Percentiles rank a stretch among this genome's conserved stretches.
Evolutionary conservation across 1,140 invertebrate genomes (phyloP).

Genomic region (Geopemphigus sp.): DNA sequence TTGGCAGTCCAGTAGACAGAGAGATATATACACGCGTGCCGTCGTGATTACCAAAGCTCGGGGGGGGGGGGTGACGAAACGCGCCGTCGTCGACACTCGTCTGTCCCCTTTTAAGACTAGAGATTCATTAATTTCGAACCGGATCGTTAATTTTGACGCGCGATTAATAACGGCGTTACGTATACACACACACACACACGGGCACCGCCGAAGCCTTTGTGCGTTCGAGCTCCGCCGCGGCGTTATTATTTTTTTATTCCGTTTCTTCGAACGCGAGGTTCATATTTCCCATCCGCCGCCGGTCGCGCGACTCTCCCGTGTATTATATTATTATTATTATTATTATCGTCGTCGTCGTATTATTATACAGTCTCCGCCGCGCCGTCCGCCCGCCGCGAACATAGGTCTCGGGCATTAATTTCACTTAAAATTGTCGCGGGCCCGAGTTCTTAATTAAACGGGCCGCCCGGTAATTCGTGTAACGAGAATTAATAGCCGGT

Average conservation of each 20-base stretch:
- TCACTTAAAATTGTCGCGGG: conserved; percentile 47
- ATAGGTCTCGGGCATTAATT: conserved; percentile 45
- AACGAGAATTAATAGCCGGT: conserved; percentile 47
- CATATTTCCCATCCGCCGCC: conserved; percentile 24
- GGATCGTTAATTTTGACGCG: conserved; percentile 29
- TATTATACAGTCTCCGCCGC: neutral
- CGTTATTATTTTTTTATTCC: neutral
- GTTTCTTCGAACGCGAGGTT: neutral
- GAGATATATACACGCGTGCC: too few species aligned
- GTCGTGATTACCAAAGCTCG: too few species aligned
- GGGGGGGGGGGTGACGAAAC: too few species aligned
- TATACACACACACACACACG: too few species aligned
- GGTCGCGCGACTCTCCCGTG: too few species aligned
- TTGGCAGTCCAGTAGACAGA: too few species aligned
- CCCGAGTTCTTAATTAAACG: conserved; percentile 49
- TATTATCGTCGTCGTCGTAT: too few species aligned
- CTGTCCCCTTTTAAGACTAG: neutral
- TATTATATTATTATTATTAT: too few species aligned
- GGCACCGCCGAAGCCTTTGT: neutral
- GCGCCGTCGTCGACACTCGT: too few species aligned
- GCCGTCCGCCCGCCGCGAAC: neutral
- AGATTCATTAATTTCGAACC: conserved; percentile 31
- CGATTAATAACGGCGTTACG: conserved; percentile 27
- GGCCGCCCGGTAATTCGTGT: conserved; percentile 47
- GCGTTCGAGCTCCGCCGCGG: neutral